These are phyloP conservation scores for Eudemis profundana DNA, from an alignment of 2,888 invertebrate genomes.

Conservation along the genomic window DNA sequence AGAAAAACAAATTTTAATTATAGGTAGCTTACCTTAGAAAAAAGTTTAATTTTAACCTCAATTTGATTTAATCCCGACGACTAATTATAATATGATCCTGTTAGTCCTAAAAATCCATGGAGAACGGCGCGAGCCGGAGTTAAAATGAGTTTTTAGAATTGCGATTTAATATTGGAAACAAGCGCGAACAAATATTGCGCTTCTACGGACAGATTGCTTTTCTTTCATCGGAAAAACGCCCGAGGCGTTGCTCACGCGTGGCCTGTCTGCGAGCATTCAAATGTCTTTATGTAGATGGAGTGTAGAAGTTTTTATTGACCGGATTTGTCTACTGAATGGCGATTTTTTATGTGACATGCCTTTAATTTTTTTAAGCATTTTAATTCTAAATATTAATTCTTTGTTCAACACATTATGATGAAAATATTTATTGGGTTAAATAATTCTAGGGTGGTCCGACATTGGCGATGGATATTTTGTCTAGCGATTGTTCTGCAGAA, in stretches of 20 bases:
- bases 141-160: conserved; percentile 41
- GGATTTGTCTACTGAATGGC: conserved; percentile 4
- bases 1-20: too few relatives aligned
- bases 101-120: conserved; percentile 20
- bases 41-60: too few relatives aligned
- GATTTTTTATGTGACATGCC: not conserved
- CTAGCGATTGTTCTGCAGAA: too few relatives aligned
- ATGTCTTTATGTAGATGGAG: conserved; percentile 23
- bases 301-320: conserved; percentile 26
- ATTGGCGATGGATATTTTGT: too few relatives aligned
- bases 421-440: too few relatives aligned
- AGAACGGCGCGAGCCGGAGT: conserved; percentile 7
- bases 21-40: too few relatives aligned
- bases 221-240: conserved; percentile 39
- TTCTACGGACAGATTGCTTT: conserved; percentile 40
- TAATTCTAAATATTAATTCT: too few relatives aligned
- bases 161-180: conserved; percentile 43
- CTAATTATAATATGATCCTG: conserved; percentile 34
- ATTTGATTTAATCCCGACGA: conserved; percentile 23
- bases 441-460: too few relatives aligned
- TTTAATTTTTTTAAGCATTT: too few relatives aligned
- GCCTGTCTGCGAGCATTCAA: conserved; percentile 26
- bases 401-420: too few relatives aligned
- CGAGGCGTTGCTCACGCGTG: conserved; percentile 33
- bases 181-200: conserved; percentile 40